These are phyloP conservation scores for Drosophila funebris DNA, from an alignment of 1,140 invertebrate species.

Conservation along the genomic window DNA sequence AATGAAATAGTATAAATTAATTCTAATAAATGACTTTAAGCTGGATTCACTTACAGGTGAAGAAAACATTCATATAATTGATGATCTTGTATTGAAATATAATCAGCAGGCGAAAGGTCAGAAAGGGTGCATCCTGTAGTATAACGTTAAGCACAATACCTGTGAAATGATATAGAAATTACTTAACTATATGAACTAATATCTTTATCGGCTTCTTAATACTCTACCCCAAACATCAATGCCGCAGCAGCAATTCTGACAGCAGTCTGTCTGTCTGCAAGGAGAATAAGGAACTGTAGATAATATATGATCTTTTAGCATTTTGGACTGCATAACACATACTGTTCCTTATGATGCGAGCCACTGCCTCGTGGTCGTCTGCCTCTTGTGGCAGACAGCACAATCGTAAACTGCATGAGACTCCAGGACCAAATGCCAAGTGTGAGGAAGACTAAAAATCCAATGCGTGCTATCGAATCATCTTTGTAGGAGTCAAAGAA, in stretches of 20 bases:
- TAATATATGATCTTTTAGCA: too few relatives aligned
- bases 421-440: conserved; percentile 95
- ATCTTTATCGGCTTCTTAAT: neutral
- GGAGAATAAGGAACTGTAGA: neutral
- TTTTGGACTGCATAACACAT: neutral
- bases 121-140: conserved; percentile 93
- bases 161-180: neutral
- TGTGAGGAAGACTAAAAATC: conserved; percentile 90
- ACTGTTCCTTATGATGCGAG: conserved; percentile 71
- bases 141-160: conserved; percentile 90
- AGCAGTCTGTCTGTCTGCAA: conserved; percentile 77
- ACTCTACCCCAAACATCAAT: conserved; percentile 91
- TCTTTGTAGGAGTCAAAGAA: conserved; percentile 98
- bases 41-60: conserved; percentile 91
- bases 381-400: conserved; percentile 93
- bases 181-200: neutral
- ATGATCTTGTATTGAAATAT: conserved; percentile 94
- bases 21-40: neutral
- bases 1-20: too few relatives aligned
- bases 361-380: conserved; percentile 84
- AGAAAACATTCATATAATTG: conserved; percentile 97
- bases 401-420: conserved; percentile 94
- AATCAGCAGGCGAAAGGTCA: conserved; percentile 91
- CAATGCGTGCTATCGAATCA: conserved; percentile 90
- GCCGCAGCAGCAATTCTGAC: conserved; percentile 88